Evolutionary conservation across 2,113 vertebrate species (phyloP).

Genomic region (Chroicocephalus ridibundus): DNA sequence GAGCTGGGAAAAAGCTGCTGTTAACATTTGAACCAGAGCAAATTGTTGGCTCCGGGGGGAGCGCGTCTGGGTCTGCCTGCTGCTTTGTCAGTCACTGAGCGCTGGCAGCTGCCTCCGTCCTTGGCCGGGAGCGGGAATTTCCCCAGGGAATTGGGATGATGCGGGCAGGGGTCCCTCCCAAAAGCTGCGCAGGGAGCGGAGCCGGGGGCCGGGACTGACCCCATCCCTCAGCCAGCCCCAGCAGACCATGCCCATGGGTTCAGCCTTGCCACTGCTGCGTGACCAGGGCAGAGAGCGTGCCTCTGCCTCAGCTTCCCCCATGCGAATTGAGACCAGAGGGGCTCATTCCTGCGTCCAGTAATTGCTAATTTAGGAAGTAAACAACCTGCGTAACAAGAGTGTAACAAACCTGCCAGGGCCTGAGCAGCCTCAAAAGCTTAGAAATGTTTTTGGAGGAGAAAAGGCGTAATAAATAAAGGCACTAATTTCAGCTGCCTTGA

Average conservation of each 20-base stretch:
- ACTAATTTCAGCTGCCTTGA: not conserved
- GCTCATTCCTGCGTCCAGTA: fast-evolving
- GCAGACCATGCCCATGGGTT: fast-evolving
- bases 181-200: fast-evolving
- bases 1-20: not conserved
- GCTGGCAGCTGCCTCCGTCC: not conserved
- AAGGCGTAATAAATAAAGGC: not conserved
- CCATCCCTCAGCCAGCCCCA: fast-evolving
- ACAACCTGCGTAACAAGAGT: not conserved
- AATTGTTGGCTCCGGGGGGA: not conserved
- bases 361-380: not conserved
- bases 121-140: fast-evolving
- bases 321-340: fast-evolving
- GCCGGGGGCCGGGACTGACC: not conserved
- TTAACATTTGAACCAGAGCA: not conserved
- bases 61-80: fast-evolving
- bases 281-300: not conserved
- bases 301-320: not conserved
- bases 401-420: not conserved
- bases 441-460: not conserved
- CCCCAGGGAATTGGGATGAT: not conserved
- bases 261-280: not conserved
- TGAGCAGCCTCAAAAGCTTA: not conserved
- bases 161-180: fast-evolving
- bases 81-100: not conserved